These are phyloP conservation scores for Gasterosteus nipponicus DNA, from an alignment of 2,113 vertebrate species.

Conservation along the genomic window DNA sequence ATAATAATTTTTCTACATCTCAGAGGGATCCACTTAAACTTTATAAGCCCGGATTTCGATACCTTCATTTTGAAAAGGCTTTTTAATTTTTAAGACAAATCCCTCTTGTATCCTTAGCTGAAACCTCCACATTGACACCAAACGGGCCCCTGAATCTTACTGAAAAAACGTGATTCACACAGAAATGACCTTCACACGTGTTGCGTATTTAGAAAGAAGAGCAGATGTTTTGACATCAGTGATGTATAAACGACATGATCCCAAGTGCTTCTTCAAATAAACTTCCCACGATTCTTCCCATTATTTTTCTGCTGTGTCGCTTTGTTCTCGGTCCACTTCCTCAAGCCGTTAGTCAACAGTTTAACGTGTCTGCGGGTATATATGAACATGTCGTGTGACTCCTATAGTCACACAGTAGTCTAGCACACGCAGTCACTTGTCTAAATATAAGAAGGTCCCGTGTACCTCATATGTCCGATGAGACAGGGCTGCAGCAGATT, in stretches of 20 bases:
- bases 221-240: neutral
- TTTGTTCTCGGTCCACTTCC: slow-evolving; percentile 58
- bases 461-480: slow-evolving; percentile 63
- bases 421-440: slow-evolving; percentile 48
- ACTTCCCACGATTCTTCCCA: slow-evolving; percentile 13
- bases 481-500: slow-evolving; percentile 30
- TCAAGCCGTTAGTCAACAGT: slow-evolving; percentile 63
- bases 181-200: neutral
- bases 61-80: neutral
- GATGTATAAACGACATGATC: neutral
- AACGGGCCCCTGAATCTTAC: neutral
- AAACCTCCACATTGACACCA: neutral
- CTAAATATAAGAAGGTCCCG: slow-evolving; percentile 56
- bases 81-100: no score
- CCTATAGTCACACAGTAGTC: slow-evolving; percentile 54
- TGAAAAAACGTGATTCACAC: neutral
- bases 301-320: slow-evolving; percentile 15
- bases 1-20: neutral
- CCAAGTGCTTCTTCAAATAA: neutral
- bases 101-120: no score
- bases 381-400: slow-evolving; percentile 71
- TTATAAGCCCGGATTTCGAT: neutral
- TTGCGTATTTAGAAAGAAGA: neutral
- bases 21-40: no score
- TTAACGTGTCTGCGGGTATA: slow-evolving; percentile 55